Percentiles rank a stretch among this genome's conserved stretches.
Conservation (phyloP, 2,113 vertebrate species). For the Pampusana beccarii region DNA sequence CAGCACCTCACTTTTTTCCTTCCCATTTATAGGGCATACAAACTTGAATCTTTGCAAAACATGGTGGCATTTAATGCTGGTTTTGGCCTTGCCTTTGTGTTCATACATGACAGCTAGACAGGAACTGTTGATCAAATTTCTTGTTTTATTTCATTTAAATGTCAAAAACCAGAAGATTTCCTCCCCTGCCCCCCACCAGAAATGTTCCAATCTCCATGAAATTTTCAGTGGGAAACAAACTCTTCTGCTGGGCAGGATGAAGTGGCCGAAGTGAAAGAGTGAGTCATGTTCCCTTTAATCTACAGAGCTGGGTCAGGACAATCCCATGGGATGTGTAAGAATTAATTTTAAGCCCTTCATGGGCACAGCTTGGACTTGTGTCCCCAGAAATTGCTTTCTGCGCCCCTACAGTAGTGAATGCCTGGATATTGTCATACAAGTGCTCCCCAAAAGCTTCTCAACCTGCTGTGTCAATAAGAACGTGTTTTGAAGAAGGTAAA, state of each 20-base stretch:
- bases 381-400: neutral
- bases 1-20: neutral
- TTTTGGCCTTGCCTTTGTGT: neutral
- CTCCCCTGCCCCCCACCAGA: too few species aligned
- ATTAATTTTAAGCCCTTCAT: neutral
- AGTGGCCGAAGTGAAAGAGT: neutral
- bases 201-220: neutral
- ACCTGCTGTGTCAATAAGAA: neutral
- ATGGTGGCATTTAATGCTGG: neutral
- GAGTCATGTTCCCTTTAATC: neutral
- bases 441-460: neutral
- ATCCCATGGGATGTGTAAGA: neutral
- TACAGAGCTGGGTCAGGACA: neutral
- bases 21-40: neutral
- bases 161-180: neutral
- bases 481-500: neutral
- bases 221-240: conserved; percentile 28
- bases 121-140: neutral
- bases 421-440: accelerated
- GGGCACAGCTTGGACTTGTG: neutral
- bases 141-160: neutral
- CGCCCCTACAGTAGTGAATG: neutral
- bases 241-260: neutral
- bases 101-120: neutral
- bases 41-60: neutral